Evolutionary conservation across 2,113 vertebrate genomes (phyloP).

Genomic region (Serilophus lunatus): DNA sequence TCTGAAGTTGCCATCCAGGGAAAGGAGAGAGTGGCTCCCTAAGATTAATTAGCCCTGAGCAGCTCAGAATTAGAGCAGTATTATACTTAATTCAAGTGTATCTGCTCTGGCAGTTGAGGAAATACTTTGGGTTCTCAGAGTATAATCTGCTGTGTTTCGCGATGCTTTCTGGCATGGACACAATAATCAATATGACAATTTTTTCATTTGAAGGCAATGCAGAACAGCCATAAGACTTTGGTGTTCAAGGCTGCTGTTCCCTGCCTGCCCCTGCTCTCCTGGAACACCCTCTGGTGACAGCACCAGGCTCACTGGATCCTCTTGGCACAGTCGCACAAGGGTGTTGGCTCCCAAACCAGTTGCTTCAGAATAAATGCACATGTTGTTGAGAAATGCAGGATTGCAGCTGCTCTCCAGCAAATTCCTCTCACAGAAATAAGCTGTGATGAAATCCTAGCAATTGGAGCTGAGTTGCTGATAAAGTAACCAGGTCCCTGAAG

Average conservation of each 20-base stretch:
- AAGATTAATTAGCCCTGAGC: neutral
- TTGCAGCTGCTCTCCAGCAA: neutral
- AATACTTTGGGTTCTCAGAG: neutral
- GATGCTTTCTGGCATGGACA: neutral
- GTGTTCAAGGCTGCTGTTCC: neutral
- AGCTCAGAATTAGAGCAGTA: neutral
- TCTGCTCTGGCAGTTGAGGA: neutral
- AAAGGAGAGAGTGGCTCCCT: too few relatives aligned
- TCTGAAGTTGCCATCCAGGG: neutral
- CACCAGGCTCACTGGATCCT: neutral
- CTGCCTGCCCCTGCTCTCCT: neutral
- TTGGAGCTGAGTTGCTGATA: neutral
- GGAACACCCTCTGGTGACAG: neutral
- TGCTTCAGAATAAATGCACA: neutral
- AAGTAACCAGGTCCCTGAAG: neutral
- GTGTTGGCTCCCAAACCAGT: neutral
- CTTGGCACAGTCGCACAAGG: neutral
- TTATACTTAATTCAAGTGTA: neutral
- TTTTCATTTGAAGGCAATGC: neutral
- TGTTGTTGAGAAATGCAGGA: neutral
- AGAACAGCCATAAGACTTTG: neutral
- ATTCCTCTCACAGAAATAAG: neutral
- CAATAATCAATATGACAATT: fast-evolving
- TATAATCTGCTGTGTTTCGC: neutral
- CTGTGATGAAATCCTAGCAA: neutral